A percentile compares a stretch with the other conserved stretches of the same genome.
Conservation (phyloP, 2,113 vertebrate species). For the Psilopogon haemacephalus region DNA sequence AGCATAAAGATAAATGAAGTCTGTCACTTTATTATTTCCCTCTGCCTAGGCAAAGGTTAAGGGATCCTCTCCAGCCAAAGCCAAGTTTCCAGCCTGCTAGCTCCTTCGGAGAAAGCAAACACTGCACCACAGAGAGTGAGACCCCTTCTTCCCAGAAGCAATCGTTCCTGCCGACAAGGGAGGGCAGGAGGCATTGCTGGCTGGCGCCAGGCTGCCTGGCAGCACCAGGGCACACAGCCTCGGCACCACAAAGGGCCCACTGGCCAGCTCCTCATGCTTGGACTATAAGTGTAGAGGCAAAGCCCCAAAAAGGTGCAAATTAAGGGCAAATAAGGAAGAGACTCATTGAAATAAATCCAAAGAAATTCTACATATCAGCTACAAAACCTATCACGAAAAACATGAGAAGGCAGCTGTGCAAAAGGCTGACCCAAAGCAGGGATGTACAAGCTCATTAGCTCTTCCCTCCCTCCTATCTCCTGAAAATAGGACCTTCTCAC, state of each 20-base stretch:
- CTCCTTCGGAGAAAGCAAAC: constrained; percentile 10
- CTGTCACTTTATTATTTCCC: constrained; percentile 55
- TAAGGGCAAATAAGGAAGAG: neutral
- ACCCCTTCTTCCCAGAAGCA: neutral
- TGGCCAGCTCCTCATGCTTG: accelerated
- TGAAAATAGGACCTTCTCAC: neutral
- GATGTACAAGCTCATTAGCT: neutral
- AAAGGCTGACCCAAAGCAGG: neutral
- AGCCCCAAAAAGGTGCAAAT: neutral
- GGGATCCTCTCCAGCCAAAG: constrained; percentile 25
- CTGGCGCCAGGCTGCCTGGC: neutral
- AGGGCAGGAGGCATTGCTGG: neutral
- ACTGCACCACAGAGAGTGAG: neutral
- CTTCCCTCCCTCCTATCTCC: neutral
- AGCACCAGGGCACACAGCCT: neutral
- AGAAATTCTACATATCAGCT: neutral
- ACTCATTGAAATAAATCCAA: neutral
- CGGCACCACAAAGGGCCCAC: neutral
- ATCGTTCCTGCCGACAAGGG: neutral
- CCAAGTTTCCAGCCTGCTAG: constrained; percentile 48
- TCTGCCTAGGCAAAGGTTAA: constrained; percentile 55
- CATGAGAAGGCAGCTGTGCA: accelerated
- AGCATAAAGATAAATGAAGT: constrained; percentile 50
- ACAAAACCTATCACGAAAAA: no score
- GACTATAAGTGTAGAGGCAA: accelerated